A percentile compares a stretch with the other conserved stretches of the same genome.
These are phyloP conservation scores for Himalopsyche tibetana DNA, from an alignment of 2,888 invertebrate species.

Conservation along the genomic window DNA sequence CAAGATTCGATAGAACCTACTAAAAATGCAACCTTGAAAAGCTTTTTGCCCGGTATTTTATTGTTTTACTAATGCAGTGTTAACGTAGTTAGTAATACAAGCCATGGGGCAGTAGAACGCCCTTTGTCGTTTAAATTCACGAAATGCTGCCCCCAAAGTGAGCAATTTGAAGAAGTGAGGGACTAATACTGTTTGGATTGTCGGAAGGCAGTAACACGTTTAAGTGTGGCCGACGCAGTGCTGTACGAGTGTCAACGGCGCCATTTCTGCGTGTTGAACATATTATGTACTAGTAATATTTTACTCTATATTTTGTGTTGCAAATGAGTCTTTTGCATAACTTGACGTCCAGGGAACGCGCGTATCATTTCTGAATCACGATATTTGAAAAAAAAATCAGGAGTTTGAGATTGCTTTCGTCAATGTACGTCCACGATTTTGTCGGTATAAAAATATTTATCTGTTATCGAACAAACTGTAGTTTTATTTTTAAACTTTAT, in stretches of 20 bases:
- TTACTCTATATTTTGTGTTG: too few relatives aligned
- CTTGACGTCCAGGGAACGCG: too few relatives aligned
- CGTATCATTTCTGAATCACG: too few relatives aligned
- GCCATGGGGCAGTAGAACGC: not conserved
- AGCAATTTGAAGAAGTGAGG: conserved; percentile 31
- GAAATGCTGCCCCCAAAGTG: conserved; percentile 37
- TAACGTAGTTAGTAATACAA: not conserved
- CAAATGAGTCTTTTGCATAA: too few relatives aligned
- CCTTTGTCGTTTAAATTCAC: conserved; percentile 9
- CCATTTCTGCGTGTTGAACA: too few relatives aligned
- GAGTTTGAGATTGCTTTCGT: too few relatives aligned
- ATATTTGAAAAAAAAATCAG: too few relatives aligned
- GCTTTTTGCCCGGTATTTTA: not conserved
- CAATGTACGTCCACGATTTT: too few relatives aligned
- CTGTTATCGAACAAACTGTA: too few relatives aligned
- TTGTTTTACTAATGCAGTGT: not conserved
- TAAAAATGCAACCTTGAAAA: not conserved
- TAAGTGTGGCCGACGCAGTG: not conserved
- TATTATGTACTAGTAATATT: too few relatives aligned
- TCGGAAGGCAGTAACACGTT: conserved; percentile 15
- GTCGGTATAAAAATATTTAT: too few relatives aligned
- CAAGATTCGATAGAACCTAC: not conserved
- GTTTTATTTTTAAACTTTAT: too few relatives aligned
- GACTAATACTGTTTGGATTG: conserved; percentile 28
- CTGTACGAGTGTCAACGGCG: not conserved